Evolutionary conservation across 2,888 invertebrate genomes (phyloP), one percentile per base, ranked within the genome.

Genomic region (Tortrix viridana): DNA sequence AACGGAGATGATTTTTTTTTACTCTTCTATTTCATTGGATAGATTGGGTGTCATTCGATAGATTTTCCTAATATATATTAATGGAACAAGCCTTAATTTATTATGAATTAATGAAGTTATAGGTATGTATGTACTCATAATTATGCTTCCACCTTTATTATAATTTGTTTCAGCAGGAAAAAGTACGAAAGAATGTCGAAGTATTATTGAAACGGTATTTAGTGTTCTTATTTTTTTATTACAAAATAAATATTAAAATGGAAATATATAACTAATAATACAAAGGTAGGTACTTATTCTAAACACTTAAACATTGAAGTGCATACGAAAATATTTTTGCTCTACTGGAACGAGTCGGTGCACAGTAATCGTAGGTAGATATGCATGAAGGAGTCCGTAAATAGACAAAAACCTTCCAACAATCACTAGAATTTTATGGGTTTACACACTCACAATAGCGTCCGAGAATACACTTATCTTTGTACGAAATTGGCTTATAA

Each of bases 201-300:
- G n/a, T n/a, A n/a, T n/a, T n/a, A 60, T 32, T 55, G 55, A 55
- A 16, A 32, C 23, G 18, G 12, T 60, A 64, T 69, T 63, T 64
- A 61, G 68, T 71, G 68, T 71, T 75, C 76, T 74, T 59, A 73
- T 70, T 71, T 70, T 85, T 88, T 90, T 89, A 88, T 86, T 89
- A 89, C 74, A 85, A 87, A 86, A 84, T 69, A 77, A 81, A 82
- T 85, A 85, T 82, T 84, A 86, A 88, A 89, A 87, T 86, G 86
- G 89, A 90, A 88, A 84, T 89, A 86, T 82, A 85, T 86, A 86
- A 79, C 84, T 81, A 76, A 80, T 75, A 70, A 81, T 63, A 63
- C 58, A 63, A 63, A 63, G 57, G 52, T 63, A 58, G 52, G 62
- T 56, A 52, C 89, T 91, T 89, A 82, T 74, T 71, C 88, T 91